These are phyloP conservation scores for Cnemophilus loriae DNA, from an alignment of 2,113 vertebrate species.

Conservation along the genomic window DNA sequence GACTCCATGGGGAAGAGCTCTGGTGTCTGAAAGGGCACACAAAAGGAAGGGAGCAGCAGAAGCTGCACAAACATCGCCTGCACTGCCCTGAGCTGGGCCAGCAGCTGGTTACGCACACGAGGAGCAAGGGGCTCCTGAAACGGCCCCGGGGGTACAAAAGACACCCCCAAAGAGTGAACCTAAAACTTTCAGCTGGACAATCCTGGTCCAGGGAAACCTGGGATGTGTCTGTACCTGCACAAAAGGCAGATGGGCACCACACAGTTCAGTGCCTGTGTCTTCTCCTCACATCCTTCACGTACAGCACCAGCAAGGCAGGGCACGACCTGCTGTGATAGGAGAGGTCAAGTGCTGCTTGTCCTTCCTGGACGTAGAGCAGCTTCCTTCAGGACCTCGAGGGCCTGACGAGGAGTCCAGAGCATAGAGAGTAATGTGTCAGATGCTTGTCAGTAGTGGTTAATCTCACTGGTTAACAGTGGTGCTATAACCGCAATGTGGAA, in stretches of 20 bases:
- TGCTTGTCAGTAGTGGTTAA: slow-evolving; percentile 15
- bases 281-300: not conserved
- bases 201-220: not conserved
- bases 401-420: not conserved
- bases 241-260: not conserved
- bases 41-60: slow-evolving; percentile 31
- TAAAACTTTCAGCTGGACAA: not conserved
- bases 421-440: not conserved
- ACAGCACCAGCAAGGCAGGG: not conserved
- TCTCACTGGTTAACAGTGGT: slow-evolving; percentile 38
- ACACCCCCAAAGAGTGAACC: not conserved
- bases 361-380: not conserved
- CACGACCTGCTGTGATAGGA: not conserved
- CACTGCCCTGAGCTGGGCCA: not conserved
- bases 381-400: not conserved
- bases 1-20: not conserved
- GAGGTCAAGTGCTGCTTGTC: not conserved
- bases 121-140: not conserved
- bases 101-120: not conserved
- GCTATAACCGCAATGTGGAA: slow-evolving; percentile 61
- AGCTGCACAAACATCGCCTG: not conserved
- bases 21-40: fast-evolving
- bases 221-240: fast-evolving
- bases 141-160: not conserved
- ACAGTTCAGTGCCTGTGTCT: not conserved